Conservation (phyloP, 2,888 invertebrate species). For the Limnephilus auricula region DNA sequence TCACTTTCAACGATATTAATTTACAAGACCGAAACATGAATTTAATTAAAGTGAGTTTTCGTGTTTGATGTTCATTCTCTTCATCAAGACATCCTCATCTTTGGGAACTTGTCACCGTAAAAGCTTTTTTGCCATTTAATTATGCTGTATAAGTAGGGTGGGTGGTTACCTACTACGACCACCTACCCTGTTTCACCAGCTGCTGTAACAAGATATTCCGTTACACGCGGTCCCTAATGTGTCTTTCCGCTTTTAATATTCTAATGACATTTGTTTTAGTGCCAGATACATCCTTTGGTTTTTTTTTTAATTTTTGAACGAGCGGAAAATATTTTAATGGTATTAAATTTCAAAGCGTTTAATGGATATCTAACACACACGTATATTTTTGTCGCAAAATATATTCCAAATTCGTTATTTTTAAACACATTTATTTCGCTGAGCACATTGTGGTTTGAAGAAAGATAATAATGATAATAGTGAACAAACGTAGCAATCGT, state of each 20-base stretch:
- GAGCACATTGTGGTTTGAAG: no score
- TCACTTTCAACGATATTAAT: slow-evolving; percentile 9
- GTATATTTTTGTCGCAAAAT: not conserved
- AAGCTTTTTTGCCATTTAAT: slow-evolving; percentile 43
- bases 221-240: not conserved
- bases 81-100: slow-evolving; percentile 19
- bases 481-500: no score
- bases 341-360: not conserved
- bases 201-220: not conserved
- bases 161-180: not conserved
- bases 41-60: slow-evolving; percentile 2
- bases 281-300: not conserved
- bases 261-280: slow-evolving; percentile 2
- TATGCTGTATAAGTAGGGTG: not conserved
- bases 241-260: not conserved
- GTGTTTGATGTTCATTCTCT: not conserved
- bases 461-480: no score
- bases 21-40: slow-evolving; percentile 10
- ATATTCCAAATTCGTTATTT: not conserved
- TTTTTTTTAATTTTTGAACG: not conserved
- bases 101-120: slow-evolving; percentile 9
- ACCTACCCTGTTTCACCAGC: not conserved
- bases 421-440: not conserved
- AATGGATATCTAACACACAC: not conserved
- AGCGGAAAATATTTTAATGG: not conserved